Evolutionary conservation across 2,888 invertebrate genomes (phyloP).

Genomic region (Clepsis dumicolana): DNA sequence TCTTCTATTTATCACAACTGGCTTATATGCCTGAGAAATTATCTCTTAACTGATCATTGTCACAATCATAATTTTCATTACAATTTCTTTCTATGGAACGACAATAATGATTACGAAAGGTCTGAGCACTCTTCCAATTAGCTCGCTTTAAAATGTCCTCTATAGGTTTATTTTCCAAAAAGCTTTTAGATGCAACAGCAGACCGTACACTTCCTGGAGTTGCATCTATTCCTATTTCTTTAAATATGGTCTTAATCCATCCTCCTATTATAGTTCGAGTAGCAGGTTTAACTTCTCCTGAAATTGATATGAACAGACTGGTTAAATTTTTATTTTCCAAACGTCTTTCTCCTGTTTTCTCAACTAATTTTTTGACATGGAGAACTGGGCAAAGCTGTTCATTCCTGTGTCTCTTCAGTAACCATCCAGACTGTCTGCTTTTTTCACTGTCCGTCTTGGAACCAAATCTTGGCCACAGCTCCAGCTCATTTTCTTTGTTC

Average conservation of each 20-base stretch:
- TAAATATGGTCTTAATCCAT: conserved; percentile 15
- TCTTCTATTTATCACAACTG: background rate
- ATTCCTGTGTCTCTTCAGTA: background rate
- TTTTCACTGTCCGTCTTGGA: conserved; percentile 3
- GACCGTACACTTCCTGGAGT: conserved; percentile 7
- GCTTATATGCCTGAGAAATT: background rate
- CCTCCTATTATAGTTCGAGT: conserved; percentile 8
- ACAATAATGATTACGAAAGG: conserved; percentile 4
- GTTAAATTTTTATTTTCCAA: background rate
- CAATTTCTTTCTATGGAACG: background rate
- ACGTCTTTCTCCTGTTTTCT: background rate
- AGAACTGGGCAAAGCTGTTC: background rate
- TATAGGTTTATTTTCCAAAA: background rate
- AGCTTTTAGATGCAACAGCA: background rate
- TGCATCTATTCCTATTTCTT: conserved; percentile 3
- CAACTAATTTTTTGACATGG: background rate
- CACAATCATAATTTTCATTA: background rate
- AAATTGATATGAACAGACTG: conserved; percentile 4
- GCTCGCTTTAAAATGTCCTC: conserved; percentile 9
- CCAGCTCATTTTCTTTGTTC: background rate
- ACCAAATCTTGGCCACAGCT: conserved; percentile 9
- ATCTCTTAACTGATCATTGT: background rate
- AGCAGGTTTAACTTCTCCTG: background rate
- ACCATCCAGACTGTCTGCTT: conserved; percentile 7
- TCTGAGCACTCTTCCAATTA: background rate